Percentiles rank a stretch among this genome's conserved stretches.
Conservation (phyloP, 2,888 invertebrate genomes). For the Conus canariensis region DNA sequence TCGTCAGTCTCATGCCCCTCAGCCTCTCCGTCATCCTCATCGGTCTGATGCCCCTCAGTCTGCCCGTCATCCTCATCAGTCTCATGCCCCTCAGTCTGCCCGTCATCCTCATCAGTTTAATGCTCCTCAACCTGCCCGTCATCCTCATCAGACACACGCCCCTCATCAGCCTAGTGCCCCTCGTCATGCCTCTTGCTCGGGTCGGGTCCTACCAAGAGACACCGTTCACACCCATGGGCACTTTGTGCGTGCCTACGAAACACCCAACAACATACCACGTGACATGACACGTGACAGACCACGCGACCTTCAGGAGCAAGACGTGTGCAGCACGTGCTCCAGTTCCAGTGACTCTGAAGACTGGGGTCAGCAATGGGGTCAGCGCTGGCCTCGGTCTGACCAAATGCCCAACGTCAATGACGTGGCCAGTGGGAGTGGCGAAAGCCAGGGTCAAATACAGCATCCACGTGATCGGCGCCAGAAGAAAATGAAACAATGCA, state of each 20-base stretch:
- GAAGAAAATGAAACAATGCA: constrained; percentile 67
- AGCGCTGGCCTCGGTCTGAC: constrained; percentile 87
- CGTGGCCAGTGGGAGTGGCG: constrained; percentile 77
- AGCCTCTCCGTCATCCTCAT: not conserved
- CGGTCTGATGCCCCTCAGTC: not conserved
- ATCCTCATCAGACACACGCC: not conserved
- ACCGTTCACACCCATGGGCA: not conserved
- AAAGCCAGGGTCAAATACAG: not conserved
- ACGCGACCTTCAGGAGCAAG: not conserved
- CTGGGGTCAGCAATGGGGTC: constrained; percentile 40
- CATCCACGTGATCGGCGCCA: constrained; percentile 34
- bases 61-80: not conserved
- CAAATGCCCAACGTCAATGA: constrained; percentile 93
- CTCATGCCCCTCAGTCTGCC: not conserved
- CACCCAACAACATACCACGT: not conserved
- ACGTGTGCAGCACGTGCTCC: constrained; percentile 6
- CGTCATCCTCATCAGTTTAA: not conserved
- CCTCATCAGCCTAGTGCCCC: not conserved
- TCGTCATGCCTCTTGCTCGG: not conserved
- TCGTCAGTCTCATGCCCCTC: not conserved
- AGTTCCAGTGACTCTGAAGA: not conserved
- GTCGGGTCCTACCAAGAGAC: not conserved
- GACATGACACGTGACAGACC: not conserved
- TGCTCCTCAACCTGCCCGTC: not conserved
- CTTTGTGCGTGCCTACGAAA: not conserved